Base-by-base conservation (phyloP, 1,140 invertebrate species). In the Achatina immaculata region DNA sequence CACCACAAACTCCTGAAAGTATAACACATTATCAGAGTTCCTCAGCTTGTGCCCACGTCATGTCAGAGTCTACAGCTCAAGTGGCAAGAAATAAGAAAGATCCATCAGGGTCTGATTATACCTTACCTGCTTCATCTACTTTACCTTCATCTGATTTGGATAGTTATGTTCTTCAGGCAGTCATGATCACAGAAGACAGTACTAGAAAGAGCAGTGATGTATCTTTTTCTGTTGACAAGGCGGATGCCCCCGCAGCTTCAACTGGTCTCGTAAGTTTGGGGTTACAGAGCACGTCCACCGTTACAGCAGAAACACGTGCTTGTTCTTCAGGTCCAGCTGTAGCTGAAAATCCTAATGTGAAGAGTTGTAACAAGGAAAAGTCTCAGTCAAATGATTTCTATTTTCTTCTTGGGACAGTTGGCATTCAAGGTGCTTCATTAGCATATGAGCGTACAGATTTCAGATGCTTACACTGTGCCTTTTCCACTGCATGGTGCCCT, bases 391-490 rank as follows among this genome's bases (percentile, higher is more conserved):
- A 55, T 48, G 86, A 89, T 82, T 89, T 88, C 80, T 80, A 86
- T 79, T 89, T 89, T 77, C 79, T 89, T 66, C 62, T 87, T 19
- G 45, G 84, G 21, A 83, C 81, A 6, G 79, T 83, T 34, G 74
- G 76, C 28, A 78, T 81, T 3, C 62, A 85, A 74, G 82, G 83
- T 21, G 69, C 78, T 40, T 71, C 81, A 21, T 74, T 86, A n/a
- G 76, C 51, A 28, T 86, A 86, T 69, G 69, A 83, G 38, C 82
- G 80, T 68, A 71, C 77, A 55, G 81, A 77, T 28, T 86, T 88
- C 78, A 83, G 87, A 78, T 90, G 89, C 74, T 66, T 90, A 7
- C 88, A 88, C 73, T 90, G 89, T 81, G 78, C 81, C 28, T 86
- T 81, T 79, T 80, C 82, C 31, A 85, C 83, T 28, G 76, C 80